Evolutionary conservation across 2,113 vertebrate species (phyloP), one percentile per base, ranked within the genome.

Genomic region (Panthera uncia): DNA sequence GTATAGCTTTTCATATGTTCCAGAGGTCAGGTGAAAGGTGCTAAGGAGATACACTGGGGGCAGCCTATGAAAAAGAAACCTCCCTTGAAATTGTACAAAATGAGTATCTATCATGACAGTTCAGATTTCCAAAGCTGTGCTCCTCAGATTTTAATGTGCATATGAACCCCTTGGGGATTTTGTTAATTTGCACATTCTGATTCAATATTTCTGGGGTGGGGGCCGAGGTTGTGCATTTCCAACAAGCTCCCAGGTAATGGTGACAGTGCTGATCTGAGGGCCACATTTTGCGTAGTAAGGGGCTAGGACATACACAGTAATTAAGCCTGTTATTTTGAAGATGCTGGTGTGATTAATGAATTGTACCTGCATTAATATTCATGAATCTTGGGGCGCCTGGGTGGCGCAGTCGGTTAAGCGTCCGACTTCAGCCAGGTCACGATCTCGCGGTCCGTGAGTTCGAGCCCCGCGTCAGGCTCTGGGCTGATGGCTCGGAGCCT

Each of bases 271-370:
- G 41, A 65, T 71, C 45, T 10, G 19, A 63, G 23, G 11, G 83
- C 61, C 12, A 83, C 33, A 82, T 3, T 93, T 79, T 65, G 36
- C 38, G 19, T 36, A 89, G 18, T 41, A 31, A 92, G 33, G 23
- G 1, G 7, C 18, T 93, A 92, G 21, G 73, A 78, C 13, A 45
- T 61, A 23, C 19, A n/a, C 61, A 69, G 25, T 73, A 71, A 76
- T 93, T 66, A 86, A 79, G 7, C 65, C 29, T 73, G n/a, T 89
- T 79, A 85, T 93, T 95, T 80, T 95, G 23, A 48, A 73, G 33
- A 57, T 68, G 18, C 29, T 31, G 36, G 10, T 38, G 45, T 83
- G 61, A 92, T 65, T 80, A 85, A 73, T 71, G 45, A 89, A 63
- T 55, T 33, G 12, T 87, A n/a, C 19, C 45, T 87, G 19, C 57